Percentiles rank a stretch among this genome's conserved stretches.
Conservation (phyloP, 2,888 invertebrate genomes). For the Pristionchus exspectatus region DNA sequence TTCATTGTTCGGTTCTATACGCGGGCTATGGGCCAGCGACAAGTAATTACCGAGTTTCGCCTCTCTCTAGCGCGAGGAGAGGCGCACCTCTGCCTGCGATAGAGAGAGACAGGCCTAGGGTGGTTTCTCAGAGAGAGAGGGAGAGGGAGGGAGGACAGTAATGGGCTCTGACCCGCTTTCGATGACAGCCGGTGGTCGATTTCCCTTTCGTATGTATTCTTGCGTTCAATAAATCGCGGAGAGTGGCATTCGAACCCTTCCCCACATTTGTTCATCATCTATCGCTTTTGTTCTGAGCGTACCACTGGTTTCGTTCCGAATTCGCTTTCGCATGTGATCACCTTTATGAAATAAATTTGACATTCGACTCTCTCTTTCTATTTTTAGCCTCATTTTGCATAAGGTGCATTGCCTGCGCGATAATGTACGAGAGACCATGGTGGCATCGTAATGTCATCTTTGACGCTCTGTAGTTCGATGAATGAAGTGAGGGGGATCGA, state of each 20-base stretch:
- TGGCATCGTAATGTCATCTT: no score
- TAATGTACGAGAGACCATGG: no score
- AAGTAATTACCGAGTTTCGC: conserved; percentile 19
- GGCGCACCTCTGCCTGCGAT: neutral
- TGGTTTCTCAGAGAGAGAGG: neutral
- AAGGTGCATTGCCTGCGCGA: no score
- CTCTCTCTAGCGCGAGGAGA: neutral
- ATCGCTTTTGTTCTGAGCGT: no score
- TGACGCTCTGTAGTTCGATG: no score
- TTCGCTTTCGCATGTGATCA: no score
- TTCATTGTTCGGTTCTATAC: conserved; percentile 36
- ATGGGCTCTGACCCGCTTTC: conserved; percentile 50
- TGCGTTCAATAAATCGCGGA: neutral
- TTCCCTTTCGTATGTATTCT: neutral
- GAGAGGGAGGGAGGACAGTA: conserved; percentile 47
- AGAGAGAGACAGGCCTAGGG: neutral
- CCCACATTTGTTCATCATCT: no score
- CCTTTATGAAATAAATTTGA: no score
- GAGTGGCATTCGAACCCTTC: neutral
- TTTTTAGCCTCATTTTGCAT: no score
- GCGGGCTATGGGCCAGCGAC: neutral
- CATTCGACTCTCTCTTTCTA: no score
- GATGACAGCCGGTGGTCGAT: conserved; percentile 4
- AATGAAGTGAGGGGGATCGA: no score
- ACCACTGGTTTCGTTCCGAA: no score